phyloP scores from a whole-genome alignment of 1,140 invertebrate genomes.

The Hirudo medicinalis region DNA sequence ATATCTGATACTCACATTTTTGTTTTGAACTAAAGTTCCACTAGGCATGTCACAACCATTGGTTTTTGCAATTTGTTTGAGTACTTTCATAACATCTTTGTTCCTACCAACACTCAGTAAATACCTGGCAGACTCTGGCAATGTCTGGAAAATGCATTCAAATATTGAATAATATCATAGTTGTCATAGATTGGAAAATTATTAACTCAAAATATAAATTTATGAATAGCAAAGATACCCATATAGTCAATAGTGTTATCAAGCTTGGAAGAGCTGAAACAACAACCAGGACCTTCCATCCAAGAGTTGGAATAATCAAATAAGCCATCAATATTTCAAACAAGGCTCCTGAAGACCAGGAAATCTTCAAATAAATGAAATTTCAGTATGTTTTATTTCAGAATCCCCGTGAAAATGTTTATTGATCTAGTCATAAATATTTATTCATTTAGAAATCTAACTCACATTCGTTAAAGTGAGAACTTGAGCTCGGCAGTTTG shows the following conservation, averaged over 20 bases:
- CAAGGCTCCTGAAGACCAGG: slow-evolving; percentile 40
- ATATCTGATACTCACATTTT: slow-evolving; percentile 12
- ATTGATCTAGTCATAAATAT: neutral
- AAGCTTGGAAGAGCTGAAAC: slow-evolving; percentile 73
- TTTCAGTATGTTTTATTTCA: neutral
- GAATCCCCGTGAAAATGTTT: neutral
- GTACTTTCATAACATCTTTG: slow-evolving; percentile 65
- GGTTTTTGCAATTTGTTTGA: slow-evolving; percentile 66
- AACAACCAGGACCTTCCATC: slow-evolving; percentile 76
- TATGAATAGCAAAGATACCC: slow-evolving; percentile 30
- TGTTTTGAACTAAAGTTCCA: slow-evolving; percentile 50
- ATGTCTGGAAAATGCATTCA: slow-evolving; percentile 27
- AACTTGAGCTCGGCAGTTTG: slow-evolving; percentile 77
- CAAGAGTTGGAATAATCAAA: slow-evolving; percentile 72
- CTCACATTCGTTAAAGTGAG: slow-evolving; percentile 72
- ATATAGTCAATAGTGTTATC: slow-evolving; percentile 50
- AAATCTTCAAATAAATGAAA: slow-evolving; percentile 29
- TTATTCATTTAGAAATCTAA: neutral
- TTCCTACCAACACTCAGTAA: slow-evolving; percentile 67
- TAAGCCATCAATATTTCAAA: slow-evolving; percentile 61
- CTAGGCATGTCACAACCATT: slow-evolving; percentile 74
- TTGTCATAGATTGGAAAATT: neutral
- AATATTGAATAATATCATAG: neutral
- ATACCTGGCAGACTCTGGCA: slow-evolving; percentile 78
- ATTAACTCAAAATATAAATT: neutral